A percentile compares a stretch with the other conserved stretches of the same genome.
These are phyloP conservation scores for Oreochromis mossambicus DNA, from an alignment of 2,797 vertebrate genomes.

Conservation along the genomic window DNA sequence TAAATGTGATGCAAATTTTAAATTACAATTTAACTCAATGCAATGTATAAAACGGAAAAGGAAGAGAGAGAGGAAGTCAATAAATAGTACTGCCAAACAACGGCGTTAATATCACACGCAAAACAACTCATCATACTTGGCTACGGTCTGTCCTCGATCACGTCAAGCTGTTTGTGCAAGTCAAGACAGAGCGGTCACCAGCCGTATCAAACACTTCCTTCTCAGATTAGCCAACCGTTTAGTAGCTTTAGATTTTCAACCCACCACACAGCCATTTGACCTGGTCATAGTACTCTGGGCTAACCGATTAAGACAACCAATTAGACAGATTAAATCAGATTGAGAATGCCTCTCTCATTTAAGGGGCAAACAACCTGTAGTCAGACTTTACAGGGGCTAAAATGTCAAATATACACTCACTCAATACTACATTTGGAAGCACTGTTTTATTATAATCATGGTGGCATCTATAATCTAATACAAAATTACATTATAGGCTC, in stretches of 20 bases:
- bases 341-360: neutral
- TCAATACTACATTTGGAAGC: neutral
- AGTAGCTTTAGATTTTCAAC: neutral
- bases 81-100: neutral
- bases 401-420: neutral
- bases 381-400: neutral
- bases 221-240: neutral
- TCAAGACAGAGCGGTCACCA: neutral
- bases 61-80: neutral
- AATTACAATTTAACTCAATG: neutral
- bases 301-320: slow-evolving; percentile 9
- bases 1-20: neutral
- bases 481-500: neutral
- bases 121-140: neutral
- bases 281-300: slow-evolving; percentile 9
- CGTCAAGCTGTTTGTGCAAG: neutral
- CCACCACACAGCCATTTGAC: neutral
- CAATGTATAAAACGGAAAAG: neutral
- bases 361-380: neutral
- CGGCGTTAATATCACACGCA: neutral
- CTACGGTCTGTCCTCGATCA: neutral
- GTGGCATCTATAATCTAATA: neutral
- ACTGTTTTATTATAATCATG: neutral
- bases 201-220: neutral
- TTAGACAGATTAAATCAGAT: slow-evolving; percentile 37